Base-by-base conservation (phyloP, 2,113 vertebrate species). In the Alethe diademata region DNA sequence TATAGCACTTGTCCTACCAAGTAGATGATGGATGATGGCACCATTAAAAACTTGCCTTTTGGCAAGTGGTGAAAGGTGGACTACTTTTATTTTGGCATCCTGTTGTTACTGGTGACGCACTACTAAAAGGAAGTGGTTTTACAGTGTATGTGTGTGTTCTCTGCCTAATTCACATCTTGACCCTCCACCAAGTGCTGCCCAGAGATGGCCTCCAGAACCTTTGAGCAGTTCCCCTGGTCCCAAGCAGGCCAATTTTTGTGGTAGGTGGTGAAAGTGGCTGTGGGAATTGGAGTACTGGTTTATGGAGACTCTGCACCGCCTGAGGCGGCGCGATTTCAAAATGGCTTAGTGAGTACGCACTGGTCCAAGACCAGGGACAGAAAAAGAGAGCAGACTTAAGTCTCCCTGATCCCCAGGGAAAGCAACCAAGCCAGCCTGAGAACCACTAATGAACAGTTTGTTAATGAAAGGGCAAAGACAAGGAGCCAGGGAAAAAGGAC, bases 391-490 rank as follows among this genome's bases (percentile, higher is more conserved):
- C 50, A 66, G 70, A 47, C 28, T 53, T 67, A 36, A 85, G 45
- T 57, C 54, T 72, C 62, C 71, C 76, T 76, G 9, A 70, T 57
- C 64, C 62, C n/a, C 9, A 7, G 28, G 48, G 19, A 20, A 94
- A 31, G 47, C 51, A 88, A 86, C 31, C 43, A 75, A 85, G n/a
- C n/a, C 78, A 93, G 61, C 43, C 58, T 56, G 47, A 90, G 69
- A 96, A 74, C 94, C 90, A 70, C 78, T 88, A 92, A 96, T 91
- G 47, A 89, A 84, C 71, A 66, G 81, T 89, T 89, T 82, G 36
- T 31, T 94, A 94, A 91, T 48, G 51, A 85, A 92, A 95, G 69
- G 56, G 61, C 54, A 95, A 94, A 90, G 66, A 90, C 54, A 69
- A 42, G 22, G 54, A 93, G 70, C 5, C 58, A 85, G 54, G 33